Percentiles rank a stretch among this genome's conserved stretches.
These are phyloP conservation scores for Actinia equina DNA, from an alignment of 64 coral and sea anemone species.

Conservation along the genomic window DNA sequence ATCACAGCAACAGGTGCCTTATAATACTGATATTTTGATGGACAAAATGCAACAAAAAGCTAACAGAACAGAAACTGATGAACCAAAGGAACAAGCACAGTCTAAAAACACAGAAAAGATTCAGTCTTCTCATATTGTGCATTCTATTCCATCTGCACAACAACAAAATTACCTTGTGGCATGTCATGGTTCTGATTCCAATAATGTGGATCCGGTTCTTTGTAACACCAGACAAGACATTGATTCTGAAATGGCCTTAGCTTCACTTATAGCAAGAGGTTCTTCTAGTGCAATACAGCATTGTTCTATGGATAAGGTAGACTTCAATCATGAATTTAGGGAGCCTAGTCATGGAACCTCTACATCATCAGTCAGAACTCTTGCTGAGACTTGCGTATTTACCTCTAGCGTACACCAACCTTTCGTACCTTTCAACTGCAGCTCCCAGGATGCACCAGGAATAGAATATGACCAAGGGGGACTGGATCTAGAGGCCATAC, in stretches of 20 bases:
- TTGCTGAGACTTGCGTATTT: neutral
- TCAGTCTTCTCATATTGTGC: neutral
- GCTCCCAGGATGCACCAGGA: neutral
- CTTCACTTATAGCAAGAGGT: neutral
- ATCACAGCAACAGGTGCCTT: neutral
- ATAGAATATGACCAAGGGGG: neutral
- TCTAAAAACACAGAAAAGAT: neutral
- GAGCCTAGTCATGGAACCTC: neutral
- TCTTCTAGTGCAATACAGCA: neutral
- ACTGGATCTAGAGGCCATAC: neutral
- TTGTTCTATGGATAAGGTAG: neutral
- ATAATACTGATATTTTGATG: neutral
- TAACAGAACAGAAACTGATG: neutral
- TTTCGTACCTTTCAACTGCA: slow-evolving; percentile 5
- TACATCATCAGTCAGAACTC: neutral
- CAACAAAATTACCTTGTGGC: neutral
- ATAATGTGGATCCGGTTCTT: neutral
- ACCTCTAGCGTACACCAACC: neutral
- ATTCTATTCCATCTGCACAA: neutral
- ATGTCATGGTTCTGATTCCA: neutral
- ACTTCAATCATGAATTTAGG: neutral
- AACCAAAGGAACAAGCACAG: neutral
- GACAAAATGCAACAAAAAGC: neutral
- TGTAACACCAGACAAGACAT: neutral
- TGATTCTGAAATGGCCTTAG: neutral